phyloP scores from a whole-genome alignment of 2,888 invertebrate species.

The Antitype chi region DNA sequence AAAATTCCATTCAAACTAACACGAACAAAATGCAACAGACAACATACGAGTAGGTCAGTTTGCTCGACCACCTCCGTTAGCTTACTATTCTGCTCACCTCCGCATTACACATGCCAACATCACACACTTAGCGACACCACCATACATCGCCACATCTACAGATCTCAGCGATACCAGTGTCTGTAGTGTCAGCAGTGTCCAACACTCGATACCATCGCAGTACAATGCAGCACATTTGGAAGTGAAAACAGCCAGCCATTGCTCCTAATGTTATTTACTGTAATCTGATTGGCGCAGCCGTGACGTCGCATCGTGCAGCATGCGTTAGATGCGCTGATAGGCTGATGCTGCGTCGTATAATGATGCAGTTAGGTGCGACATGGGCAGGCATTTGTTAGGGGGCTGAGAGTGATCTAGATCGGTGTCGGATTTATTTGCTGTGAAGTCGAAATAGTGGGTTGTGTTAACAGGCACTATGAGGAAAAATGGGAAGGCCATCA shows the following conservation, averaged over 20 bases:
- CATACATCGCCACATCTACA: conserved; percentile 27
- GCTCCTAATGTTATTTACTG: conserved; percentile 63
- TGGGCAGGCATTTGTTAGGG: conserved; percentile 39
- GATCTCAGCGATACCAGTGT: conserved; percentile 38
- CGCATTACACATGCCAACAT: conserved; percentile 42
- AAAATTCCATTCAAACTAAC: background rate
- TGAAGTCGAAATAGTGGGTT: background rate
- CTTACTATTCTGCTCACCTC: conserved; percentile 42
- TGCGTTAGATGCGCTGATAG: conserved; percentile 59
- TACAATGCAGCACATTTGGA: conserved; percentile 60
- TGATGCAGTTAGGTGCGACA: conserved; percentile 50
- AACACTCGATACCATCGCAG: conserved; percentile 56
- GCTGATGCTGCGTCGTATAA: conserved; percentile 42
- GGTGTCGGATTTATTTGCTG: conserved; percentile 20
- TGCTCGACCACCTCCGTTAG: background rate
- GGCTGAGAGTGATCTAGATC: conserved; percentile 54
- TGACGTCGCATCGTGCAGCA: conserved; percentile 54
- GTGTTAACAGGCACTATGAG: conserved; percentile 9
- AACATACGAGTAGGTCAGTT: background rate
- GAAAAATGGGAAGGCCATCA: background rate
- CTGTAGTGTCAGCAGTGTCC: conserved; percentile 28
- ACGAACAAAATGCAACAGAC: background rate
- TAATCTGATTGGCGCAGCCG: conserved; percentile 59
- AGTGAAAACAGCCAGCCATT: conserved; percentile 51
- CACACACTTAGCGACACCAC: conserved; percentile 6